Evolutionary conservation across 2,888 invertebrate genomes (phyloP).

Genomic region (Argyresthia goedartella): DNA sequence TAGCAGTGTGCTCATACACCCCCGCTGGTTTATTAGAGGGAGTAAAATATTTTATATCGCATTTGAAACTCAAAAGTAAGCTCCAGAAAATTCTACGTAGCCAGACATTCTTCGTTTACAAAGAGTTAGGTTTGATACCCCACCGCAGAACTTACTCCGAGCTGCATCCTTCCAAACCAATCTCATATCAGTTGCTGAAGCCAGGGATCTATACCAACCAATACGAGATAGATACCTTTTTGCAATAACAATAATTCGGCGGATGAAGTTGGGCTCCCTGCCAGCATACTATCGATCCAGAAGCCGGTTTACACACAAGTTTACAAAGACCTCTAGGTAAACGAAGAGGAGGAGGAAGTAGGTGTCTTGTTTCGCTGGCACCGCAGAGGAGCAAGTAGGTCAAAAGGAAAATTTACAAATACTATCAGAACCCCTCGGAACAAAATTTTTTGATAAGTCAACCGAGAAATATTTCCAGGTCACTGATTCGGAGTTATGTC

Average conservation of each 20-base stretch:
- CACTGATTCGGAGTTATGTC: conserved; percentile 24
- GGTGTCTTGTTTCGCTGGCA: conserved; percentile 27
- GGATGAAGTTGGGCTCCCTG: conserved; percentile 65
- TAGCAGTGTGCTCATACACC: too few relatives aligned
- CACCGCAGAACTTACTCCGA: background rate
- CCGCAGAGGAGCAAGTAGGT: conserved; percentile 61
- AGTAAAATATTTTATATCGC: too few relatives aligned
- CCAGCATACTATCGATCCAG: conserved; percentile 64
- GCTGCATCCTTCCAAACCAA: background rate
- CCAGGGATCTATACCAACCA: conserved; percentile 24
- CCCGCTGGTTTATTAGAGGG: too few relatives aligned
- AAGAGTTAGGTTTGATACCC: too few relatives aligned
- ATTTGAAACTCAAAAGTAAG: too few relatives aligned
- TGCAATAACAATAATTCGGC: conserved; percentile 68
- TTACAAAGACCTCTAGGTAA: background rate
- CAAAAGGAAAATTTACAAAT: conserved; percentile 69
- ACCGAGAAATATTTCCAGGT: conserved; percentile 45
- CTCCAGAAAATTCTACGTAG: too few relatives aligned
- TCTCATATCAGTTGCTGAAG: background rate
- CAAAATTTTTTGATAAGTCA: conserved; percentile 55
- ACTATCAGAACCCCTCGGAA: conserved; percentile 46
- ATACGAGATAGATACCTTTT: conserved; percentile 52
- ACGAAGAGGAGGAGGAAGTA: background rate
- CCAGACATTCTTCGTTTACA: too few relatives aligned
- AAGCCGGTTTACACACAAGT: conserved; percentile 32